Base-by-base conservation (phyloP, 2,888 invertebrate genomes). In the Ceriagrion tenellum region DNA sequence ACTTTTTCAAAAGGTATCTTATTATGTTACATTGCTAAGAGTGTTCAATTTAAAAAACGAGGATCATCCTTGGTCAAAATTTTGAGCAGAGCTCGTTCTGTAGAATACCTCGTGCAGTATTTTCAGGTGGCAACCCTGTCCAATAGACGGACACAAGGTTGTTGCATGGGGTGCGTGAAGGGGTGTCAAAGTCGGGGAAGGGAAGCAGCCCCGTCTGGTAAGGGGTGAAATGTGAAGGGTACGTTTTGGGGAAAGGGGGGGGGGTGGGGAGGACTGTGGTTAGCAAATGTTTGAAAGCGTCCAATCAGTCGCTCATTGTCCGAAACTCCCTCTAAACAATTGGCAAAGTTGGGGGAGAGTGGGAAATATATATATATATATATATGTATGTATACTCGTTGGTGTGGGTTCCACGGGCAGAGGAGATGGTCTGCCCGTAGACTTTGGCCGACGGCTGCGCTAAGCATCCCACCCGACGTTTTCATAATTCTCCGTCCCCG, bases 281-380 rank as follows among this genome's bases (percentile, higher is more conserved):
- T 91, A 63, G 91, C 91, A 63, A 91, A 91, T 91, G 91, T 91
- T 91, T 91, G 91, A 91, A 91, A 91, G 91, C 91, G 59, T 69
- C 59, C 91, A 91, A 91, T 91, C 91, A 91, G 91, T 69, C 91
- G 63, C 91, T 91, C 63, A 91, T 91, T 91, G 91, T 91, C 91
- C 59, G 91, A 20, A 63, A 59, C 91, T 91, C 91, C 63, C 91
- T 63, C 91, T 91, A 91, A 91, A 91, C 91, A 63, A 91, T 91
- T 35, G 91, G 35, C 35, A 6, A 56, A 59, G 16, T 56, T 91
- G 35, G 63, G 40, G 35, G 59, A 18, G 8, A 3, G 8, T 63
- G 47, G 91, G 63, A 40, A 91, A 69, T 81, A 81, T 81, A 35
- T 81, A 69, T 69, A 69, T 26, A 69, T 69, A 74, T 74, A 74